Percentiles rank a stretch among this genome's conserved stretches.
phyloP scores from a whole-genome alignment of 1,140 invertebrate species.

The Macrosteles quadrilineatus region DNA sequence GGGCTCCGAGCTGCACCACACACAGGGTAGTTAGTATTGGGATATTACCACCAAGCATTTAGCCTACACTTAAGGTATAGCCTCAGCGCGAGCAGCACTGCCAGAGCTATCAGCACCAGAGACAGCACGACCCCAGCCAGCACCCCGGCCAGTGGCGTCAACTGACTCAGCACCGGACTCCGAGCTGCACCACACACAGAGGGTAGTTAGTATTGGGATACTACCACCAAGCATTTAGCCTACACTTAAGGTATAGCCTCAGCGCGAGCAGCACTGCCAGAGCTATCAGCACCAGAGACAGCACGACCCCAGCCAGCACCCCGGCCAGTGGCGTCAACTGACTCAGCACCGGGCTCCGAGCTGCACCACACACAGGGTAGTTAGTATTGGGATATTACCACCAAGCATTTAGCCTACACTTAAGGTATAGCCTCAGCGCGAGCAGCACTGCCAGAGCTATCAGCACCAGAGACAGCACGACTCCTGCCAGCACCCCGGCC shows the following conservation, averaged over 20 bases:
- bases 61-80: too few relatives aligned
- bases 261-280: slow-evolving; percentile 71
- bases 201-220: too few relatives aligned
- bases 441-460: slow-evolving; percentile 72
- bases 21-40: too few relatives aligned
- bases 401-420: too few relatives aligned
- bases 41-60: too few relatives aligned
- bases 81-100: slow-evolving; percentile 69
- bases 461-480: slow-evolving; percentile 67
- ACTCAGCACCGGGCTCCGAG: slow-evolving; percentile 60
- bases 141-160: slow-evolving; percentile 71
- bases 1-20: slow-evolving; percentile 60
- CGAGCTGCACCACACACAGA: too few relatives aligned
- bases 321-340: slow-evolving; percentile 72
- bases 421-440: slow-evolving; percentile 62
- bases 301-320: slow-evolving; percentile 69
- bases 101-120: slow-evolving; percentile 67
- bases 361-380: slow-evolving; percentile 49
- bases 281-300: slow-evolving; percentile 67
- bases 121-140: slow-evolving; percentile 70
- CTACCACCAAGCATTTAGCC: too few relatives aligned
- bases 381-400: too few relatives aligned
- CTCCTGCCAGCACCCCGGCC: slow-evolving; percentile 68
- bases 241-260: slow-evolving; percentile 60
- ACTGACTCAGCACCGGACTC: slow-evolving; percentile 63